phyloP scores from a whole-genome alignment of 2,113 vertebrate genomes.

The Engystomops pustulosus region DNA sequence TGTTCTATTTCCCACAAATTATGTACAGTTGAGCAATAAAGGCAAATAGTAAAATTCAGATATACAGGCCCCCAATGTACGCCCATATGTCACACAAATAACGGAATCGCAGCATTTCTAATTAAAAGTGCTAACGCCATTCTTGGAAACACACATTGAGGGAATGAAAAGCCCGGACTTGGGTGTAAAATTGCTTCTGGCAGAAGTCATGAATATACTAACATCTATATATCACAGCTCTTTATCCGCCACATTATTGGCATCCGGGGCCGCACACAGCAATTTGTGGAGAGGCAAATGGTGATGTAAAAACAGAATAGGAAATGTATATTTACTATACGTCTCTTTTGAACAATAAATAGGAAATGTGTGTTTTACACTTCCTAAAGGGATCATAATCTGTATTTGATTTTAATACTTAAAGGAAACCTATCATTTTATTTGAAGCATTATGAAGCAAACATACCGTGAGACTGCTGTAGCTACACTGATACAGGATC shows the following conservation, averaged over 20 bases:
- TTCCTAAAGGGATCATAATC: no score
- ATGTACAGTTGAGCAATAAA: neutral
- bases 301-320: neutral
- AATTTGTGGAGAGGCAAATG: neutral
- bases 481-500: no score
- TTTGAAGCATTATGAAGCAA: no score
- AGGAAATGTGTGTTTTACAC: neutral
- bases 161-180: neutral
- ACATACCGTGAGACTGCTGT: no score
- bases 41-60: neutral
- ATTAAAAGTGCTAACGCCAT: neutral
- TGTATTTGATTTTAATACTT: no score
- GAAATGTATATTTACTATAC: neutral
- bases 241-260: neutral
- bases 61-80: neutral
- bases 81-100: neutral
- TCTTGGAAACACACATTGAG: neutral
- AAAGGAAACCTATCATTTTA: no score
- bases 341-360: neutral
- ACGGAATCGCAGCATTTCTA: neutral
- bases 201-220: conserved; percentile 15
- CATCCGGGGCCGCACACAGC: neutral
- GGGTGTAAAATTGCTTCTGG: neutral
- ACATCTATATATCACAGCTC: conserved; percentile 10
- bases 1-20: neutral